A percentile compares a stretch with the other conserved stretches of the same genome.
phyloP scores from a whole-genome alignment of 2,888 invertebrate genomes.

The Limnephilus auricula region DNA sequence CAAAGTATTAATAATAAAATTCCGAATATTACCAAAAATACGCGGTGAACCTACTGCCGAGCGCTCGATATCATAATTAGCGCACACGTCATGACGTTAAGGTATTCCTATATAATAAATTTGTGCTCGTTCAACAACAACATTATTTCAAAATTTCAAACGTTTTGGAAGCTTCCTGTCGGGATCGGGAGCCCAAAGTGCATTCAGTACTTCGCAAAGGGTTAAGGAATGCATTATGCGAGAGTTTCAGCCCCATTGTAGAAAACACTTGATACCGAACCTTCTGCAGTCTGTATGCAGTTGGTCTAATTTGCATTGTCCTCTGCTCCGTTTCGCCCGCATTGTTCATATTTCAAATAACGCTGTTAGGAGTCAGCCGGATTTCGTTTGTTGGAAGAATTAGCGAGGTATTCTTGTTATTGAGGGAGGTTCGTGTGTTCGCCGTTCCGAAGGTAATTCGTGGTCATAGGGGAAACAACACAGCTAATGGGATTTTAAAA shows the following conservation, averaged over 20 bases:
- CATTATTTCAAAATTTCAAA: background rate
- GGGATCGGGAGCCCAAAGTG: background rate
- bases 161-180: conserved; percentile 3
- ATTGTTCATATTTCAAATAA: conserved; percentile 36
- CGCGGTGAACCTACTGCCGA: background rate
- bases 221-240: conserved; percentile 16
- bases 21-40: no score
- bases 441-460: background rate
- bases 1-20: no score
- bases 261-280: conserved; percentile 25
- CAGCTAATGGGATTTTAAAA: background rate
- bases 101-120: background rate
- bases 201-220: background rate
- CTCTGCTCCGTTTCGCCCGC: conserved; percentile 14
- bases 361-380: background rate
- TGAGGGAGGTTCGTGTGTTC: background rate
- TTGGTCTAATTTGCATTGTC: conserved; percentile 44
- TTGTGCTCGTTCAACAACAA: background rate
- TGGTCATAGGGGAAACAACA: background rate
- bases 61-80: no score
- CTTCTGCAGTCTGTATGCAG: background rate
- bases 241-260: conserved; percentile 5
- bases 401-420: background rate
- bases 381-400: background rate
- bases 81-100: background rate